Base-by-base conservation (phyloP, 1,140 invertebrate species). In the Dinothrombium tinctorium region DNA sequence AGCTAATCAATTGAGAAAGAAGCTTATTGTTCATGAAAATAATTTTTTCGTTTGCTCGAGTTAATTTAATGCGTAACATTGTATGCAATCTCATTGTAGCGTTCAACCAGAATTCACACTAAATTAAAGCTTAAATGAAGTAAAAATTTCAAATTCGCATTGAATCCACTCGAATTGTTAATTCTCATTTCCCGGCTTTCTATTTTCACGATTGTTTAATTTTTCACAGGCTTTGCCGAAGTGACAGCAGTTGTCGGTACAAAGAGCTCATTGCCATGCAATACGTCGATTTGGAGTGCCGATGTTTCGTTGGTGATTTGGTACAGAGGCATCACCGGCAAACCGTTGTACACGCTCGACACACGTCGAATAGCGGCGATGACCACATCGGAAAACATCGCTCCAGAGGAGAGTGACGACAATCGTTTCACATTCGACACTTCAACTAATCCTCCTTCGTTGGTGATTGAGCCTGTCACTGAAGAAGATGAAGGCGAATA, bases 241-340 rank as follows among this genome's bases (percentile, higher is more conserved):
- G 11, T 40, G 4, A 11, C 9, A 6, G 74, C 73, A 26, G 74
- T 80, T 37, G 69, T 71, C 46, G 75, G 75, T 4, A 69, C 69
- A 38, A 59, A 67, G 15, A 76, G 74, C 38, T 71, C 73, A 53
- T 60, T 83, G 50, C 76, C 76, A 20, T 83, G 78, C 60, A 76
- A 83, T 60, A 69, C 80, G 47, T 71, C 74, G 53, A 60, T 67
- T 0, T 59, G 60, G 7, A 68, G 63, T 1, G 70, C 69, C 60
- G 70, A 69, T 49, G 69, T 79, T 49, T 68, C 73, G 23, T 66
- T 83, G 41, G 74, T 82, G 49, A 76, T 83, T 50, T 83, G 78
- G 78, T 81, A 76, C 59, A 78, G 77, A 53, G 75, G 77, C 2
- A 29, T 35, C 23, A 42, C 33, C 14, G 72, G 71, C 4, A 44